Evolutionary conservation across 2,888 invertebrate genomes (phyloP).

Genomic region (Cataglyphis cursor): DNA sequence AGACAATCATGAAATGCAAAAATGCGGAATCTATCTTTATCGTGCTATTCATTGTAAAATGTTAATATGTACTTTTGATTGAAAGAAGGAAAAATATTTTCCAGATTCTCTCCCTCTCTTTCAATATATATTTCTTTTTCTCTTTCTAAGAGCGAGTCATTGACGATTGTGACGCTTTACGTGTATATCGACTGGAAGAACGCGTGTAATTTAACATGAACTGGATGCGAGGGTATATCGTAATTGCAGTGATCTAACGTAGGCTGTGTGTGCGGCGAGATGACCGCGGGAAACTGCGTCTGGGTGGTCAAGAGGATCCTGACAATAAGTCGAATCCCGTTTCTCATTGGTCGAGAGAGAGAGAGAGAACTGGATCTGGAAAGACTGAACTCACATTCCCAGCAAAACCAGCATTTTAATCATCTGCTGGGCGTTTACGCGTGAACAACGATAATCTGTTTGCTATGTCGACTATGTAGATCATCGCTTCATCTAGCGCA

Average conservation of each 20-base stretch:
- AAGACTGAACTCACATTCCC: slow-evolving; percentile 14
- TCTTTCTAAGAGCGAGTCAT: not conserved
- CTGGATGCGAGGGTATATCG: slow-evolving; percentile 60
- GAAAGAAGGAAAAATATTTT: not conserved
- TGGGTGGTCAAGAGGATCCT: slow-evolving; percentile 73
- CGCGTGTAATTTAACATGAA: slow-evolving; percentile 68
- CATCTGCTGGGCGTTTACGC: slow-evolving; percentile 36
- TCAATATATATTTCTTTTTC: not conserved
- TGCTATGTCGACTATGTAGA: not conserved
- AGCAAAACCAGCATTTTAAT: slow-evolving; percentile 45
- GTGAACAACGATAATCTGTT: slow-evolving; percentile 35
- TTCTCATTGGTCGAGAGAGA: slow-evolving; percentile 1
- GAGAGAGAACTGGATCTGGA: not conserved
- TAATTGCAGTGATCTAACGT: slow-evolving; percentile 76
- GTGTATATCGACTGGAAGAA: slow-evolving; percentile 12
- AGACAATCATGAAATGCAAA: slow-evolving; percentile 9
- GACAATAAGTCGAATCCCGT: slow-evolving; percentile 43
- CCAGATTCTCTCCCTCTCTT: too few relatives aligned
- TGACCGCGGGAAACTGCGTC: slow-evolving; percentile 67
- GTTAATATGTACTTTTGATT: not conserved
- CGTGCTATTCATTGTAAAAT: not conserved
- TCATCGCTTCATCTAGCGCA: slow-evolving; percentile 17
- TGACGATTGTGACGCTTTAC: slow-evolving; percentile 28
- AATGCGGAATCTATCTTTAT: not conserved
- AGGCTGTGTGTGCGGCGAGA: slow-evolving; percentile 52